These are phyloP conservation scores for Scaptomyza cyrtandrae DNA, from an alignment of 2,888 invertebrate species.

Conservation along the genomic window DNA sequence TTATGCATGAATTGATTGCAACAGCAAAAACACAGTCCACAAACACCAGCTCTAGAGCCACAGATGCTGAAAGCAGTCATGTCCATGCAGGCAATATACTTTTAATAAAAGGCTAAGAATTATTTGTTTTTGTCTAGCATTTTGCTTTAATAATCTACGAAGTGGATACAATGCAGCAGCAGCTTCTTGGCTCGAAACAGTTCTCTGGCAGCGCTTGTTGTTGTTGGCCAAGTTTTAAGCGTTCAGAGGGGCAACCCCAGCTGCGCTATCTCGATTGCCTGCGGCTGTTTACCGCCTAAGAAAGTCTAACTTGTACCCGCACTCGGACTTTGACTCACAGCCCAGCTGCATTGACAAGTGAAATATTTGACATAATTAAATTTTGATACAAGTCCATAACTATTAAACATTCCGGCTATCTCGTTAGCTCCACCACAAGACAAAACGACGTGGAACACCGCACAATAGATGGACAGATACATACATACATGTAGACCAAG, in stretches of 20 bases:
- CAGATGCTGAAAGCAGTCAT: constrained; percentile 14
- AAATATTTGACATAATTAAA: constrained; percentile 82
- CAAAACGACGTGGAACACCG: constrained; percentile 10
- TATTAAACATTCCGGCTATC: constrained; percentile 61
- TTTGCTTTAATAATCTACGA: constrained; percentile 82
- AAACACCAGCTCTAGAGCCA: constrained; percentile 1
- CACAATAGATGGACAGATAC: constrained; percentile 18
- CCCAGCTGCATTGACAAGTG: constrained; percentile 76
- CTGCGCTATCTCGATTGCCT: constrained; percentile 30
- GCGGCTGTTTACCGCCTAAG: constrained; percentile 16
- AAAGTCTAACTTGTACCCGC: neutral
- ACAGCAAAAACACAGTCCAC: constrained; percentile 30
- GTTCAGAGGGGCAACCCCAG: constrained; percentile 40
- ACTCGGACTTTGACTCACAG: constrained; percentile 27
- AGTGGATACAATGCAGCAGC: constrained; percentile 49
- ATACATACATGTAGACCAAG: neutral
- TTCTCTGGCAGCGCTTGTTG: constrained; percentile 6
- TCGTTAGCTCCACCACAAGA: constrained; percentile 36
- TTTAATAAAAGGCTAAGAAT: constrained; percentile 74
- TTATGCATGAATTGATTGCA: constrained; percentile 81
- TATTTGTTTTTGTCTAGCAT: constrained; percentile 71
- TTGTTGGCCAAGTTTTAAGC: constrained; percentile 13
- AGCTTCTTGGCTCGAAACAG: constrained; percentile 38
- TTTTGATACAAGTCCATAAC: constrained; percentile 80
- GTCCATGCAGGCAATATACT: constrained; percentile 44